A percentile compares a stretch with the other conserved stretches of the same genome.
These are phyloP conservation scores for Halcyon smyrnensis DNA, from an alignment of 2,797 vertebrate species.

Conservation along the genomic window DNA sequence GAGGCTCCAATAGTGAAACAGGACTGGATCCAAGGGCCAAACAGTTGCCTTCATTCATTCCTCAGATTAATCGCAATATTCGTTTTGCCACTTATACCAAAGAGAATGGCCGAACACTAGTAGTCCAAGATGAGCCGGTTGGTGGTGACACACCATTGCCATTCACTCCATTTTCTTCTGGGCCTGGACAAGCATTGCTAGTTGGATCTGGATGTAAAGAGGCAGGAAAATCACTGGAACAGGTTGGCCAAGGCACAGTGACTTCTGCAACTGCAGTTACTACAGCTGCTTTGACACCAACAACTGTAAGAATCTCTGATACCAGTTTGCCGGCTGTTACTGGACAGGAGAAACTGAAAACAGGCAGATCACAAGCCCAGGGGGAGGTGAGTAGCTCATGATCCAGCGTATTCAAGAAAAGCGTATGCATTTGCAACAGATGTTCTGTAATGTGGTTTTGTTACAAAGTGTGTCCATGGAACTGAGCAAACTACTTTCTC, in stretches of 20 bases:
- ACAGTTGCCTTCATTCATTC: constrained; percentile 79
- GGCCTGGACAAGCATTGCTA: constrained; percentile 71
- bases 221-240: constrained; percentile 80
- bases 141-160: constrained; percentile 80
- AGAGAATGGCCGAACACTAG: constrained; percentile 91
- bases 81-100: constrained; percentile 90
- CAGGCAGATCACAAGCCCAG: constrained; percentile 78
- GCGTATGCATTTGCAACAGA: fast-evolving
- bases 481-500: neutral
- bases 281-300: constrained; percentile 84
- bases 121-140: constrained; percentile 87
- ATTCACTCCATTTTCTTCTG: constrained; percentile 89
- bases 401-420: neutral
- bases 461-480: neutral
- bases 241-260: constrained; percentile 79
- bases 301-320: constrained; percentile 86
- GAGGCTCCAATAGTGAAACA: constrained; percentile 75
- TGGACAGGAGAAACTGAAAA: constrained; percentile 84
- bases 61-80: constrained; percentile 89
- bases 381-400: constrained; percentile 87
- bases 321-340: constrained; percentile 81
- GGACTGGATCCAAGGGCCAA: constrained; percentile 79
- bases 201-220: constrained; percentile 78
- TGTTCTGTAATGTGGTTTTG: neutral
- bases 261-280: constrained; percentile 80